Evolutionary conservation across 2,797 vertebrate genomes (phyloP).

Genomic region (Lindbergichthys nudifrons): DNA sequence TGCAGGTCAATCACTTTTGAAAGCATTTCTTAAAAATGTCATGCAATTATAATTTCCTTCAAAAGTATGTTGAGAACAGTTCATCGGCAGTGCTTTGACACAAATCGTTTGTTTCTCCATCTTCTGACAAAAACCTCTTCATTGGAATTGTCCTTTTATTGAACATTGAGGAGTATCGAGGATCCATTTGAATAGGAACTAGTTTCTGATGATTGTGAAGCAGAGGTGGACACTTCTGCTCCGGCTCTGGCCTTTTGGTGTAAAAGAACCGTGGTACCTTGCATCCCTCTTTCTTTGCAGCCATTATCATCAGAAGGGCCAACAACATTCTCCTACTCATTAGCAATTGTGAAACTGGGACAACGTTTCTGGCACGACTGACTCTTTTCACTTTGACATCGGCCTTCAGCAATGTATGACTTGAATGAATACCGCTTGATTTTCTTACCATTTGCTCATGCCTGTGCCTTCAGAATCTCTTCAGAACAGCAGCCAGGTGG

Average conservation of each 20-base stretch:
- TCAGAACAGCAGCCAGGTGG: not conserved
- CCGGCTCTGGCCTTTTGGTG: no score
- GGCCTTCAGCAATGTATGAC: not conserved
- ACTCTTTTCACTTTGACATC: not conserved
- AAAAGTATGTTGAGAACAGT: slow-evolving; percentile 1
- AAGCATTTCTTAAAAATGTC: slow-evolving; percentile 38
- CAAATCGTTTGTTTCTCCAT: not conserved
- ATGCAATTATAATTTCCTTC: slow-evolving; percentile 24
- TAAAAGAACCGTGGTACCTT: no score
- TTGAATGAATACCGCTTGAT: not conserved
- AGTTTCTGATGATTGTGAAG: no score
- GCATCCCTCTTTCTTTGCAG: no score
- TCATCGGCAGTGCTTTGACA: not conserved
- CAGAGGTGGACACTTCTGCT: no score
- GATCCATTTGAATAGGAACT: not conserved
- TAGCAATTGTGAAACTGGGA: not conserved
- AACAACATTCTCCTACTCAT: no score
- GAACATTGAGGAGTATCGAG: not conserved
- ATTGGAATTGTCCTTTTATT: not conserved
- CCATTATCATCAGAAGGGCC: no score
- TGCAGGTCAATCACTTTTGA: slow-evolving; percentile 20
- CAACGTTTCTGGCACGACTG: not conserved
- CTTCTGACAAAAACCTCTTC: not conserved
- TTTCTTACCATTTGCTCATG: not conserved
- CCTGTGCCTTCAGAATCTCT: not conserved